Base-by-base conservation (phyloP, 2,797 vertebrate species). In the Alectoris magna region DNA sequence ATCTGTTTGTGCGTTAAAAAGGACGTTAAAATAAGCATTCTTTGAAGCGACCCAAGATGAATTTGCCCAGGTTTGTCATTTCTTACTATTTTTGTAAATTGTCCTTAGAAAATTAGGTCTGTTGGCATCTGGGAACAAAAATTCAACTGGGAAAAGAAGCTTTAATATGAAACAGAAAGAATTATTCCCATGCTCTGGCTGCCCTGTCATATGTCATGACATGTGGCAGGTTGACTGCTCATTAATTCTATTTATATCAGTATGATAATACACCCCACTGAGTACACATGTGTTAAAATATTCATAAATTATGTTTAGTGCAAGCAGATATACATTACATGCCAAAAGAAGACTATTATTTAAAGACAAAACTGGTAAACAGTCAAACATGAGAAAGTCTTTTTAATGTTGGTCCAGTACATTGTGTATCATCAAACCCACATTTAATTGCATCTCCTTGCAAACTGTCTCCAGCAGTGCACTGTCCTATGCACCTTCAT, bases 191-290 rank as follows among this genome's bases (percentile, higher is more conserved):
- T 96, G 95, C 95, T 96, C 94, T 96, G 73, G 91, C 97, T 97
- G 96, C 96, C 95, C 96, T 96, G 96, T 98, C 98, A 98, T 98
- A 98, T 97, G 97, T 98, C 98, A 97, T 97, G 98, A 98, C 98
- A 98, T 97, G 97, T 98, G 98, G 98, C 98, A 98, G 97, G 97
- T 98, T 98, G 98, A 98, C 98, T 99, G 98, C 98, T 99, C 98
- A 99, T 99, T 99, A 99, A 99, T 99, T 99, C 98, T 99, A 98
- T 99, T 99, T 99, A 99, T 99, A 99, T 98, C 98, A 98, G 98
- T 97, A 98, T 99, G 99, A 99, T 99, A 99, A 99, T 97, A 98
- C 98, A 98, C 98, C 98, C 98, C 98, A 97, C 98, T 98, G 99
- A 99, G 98, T 98, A 98, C 98, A 99, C 98, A 99, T 98, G 98